These are phyloP conservation scores for Oligia latruncula DNA, from an alignment of 2,888 invertebrate species.

Conservation along the genomic window DNA sequence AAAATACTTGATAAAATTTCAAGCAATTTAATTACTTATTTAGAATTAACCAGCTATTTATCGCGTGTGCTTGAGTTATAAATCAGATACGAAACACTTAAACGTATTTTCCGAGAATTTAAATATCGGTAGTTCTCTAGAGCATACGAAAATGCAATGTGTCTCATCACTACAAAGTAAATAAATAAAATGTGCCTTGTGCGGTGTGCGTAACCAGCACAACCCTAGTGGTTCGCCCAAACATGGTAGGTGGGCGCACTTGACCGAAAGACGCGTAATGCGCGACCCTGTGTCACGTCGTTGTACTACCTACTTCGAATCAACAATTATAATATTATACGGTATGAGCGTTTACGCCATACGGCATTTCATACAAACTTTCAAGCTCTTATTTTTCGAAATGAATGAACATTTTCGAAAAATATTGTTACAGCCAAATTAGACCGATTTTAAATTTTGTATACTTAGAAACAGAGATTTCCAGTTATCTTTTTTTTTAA, in stretches of 20 bases:
- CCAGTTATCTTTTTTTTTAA: no score
- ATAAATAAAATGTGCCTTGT: background rate
- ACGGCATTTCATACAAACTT: no score
- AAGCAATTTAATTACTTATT: conserved; percentile 5
- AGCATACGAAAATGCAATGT: background rate
- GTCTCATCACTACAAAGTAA: background rate
- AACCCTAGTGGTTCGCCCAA: conserved; percentile 51
- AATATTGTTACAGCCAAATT: no score
- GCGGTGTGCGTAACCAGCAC: background rate
- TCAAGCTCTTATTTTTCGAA: no score
- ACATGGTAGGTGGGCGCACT: conserved; percentile 78
- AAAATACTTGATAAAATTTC: conserved; percentile 29
- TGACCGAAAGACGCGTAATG: conserved; percentile 74
- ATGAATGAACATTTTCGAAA: no score
- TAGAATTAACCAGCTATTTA: conserved; percentile 7
- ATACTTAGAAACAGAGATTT: no score
- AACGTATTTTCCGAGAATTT: conserved; percentile 16
- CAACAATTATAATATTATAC: background rate
- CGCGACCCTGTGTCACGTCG: conserved; percentile 68
- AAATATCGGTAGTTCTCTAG: background rate
- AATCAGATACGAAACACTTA: conserved; percentile 24
- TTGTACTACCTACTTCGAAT: conserved; percentile 28
- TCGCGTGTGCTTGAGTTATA: conserved; percentile 1
- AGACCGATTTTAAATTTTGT: no score
- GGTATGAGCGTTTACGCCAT: background rate